A percentile compares a stretch with the other conserved stretches of the same genome.
phyloP scores from a whole-genome alignment of 1,140 invertebrate species.

The Aphidius ervi region DNA sequence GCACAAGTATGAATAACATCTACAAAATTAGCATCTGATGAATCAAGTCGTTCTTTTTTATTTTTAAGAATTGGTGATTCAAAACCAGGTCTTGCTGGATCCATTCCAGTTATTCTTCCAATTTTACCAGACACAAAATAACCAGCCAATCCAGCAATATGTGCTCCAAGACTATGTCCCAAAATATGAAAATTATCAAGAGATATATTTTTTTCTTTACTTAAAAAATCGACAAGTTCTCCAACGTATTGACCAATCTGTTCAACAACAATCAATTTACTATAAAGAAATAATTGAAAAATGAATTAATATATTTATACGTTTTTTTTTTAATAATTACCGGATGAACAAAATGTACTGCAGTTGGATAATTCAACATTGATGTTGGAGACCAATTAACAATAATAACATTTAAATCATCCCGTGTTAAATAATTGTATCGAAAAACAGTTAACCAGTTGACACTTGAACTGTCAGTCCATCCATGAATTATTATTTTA shows the following conservation, averaged over 20 bases:
- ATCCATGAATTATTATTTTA: slow-evolving; percentile 57
- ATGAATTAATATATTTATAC: too few species aligned
- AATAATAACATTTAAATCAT: slow-evolving; percentile 60
- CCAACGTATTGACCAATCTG: slow-evolving; percentile 39
- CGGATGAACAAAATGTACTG: slow-evolving; percentile 46
- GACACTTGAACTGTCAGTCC: slow-evolving; percentile 44
- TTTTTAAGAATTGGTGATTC: slow-evolving; percentile 47
- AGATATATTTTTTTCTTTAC: slow-evolving; percentile 28
- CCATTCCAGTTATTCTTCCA: slow-evolving; percentile 64
- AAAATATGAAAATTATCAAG: slow-evolving; percentile 65
- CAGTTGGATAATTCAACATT: slow-evolving; percentile 50
- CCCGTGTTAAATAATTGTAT: slow-evolving; percentile 54
- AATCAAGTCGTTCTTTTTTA: slow-evolving; percentile 55
- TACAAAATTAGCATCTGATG: slow-evolving; percentile 65
- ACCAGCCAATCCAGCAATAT: slow-evolving; percentile 73
- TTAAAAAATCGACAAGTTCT: slow-evolving; percentile 36
- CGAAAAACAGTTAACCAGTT: slow-evolving; percentile 46
- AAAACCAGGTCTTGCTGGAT: slow-evolving; percentile 69
- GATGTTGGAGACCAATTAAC: slow-evolving; percentile 63
- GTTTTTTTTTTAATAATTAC: slow-evolving; percentile 16
- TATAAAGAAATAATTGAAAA: too few species aligned
- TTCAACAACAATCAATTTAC: too few species aligned
- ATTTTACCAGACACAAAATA: slow-evolving; percentile 50
- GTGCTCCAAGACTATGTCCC: slow-evolving; percentile 81
- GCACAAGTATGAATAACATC: slow-evolving; percentile 70